Conservation (phyloP, 1,140 invertebrate species). For the Macrobrachium rosenbergii region DNA sequence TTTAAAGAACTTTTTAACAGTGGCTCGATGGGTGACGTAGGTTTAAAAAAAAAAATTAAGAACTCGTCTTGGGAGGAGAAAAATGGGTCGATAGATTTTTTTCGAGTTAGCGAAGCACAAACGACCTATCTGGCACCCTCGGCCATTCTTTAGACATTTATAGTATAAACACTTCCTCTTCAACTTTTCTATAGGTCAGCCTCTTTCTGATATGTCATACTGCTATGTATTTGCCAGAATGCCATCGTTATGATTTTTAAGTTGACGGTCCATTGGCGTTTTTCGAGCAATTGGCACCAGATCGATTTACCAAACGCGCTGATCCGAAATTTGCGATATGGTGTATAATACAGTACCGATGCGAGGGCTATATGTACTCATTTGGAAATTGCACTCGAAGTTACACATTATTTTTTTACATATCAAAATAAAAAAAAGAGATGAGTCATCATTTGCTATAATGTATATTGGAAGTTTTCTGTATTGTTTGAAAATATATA, state of each 20-base stretch:
- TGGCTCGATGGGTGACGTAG: constrained; percentile 4
- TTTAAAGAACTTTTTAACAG: constrained; percentile 35
- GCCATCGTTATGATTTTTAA: not conserved
- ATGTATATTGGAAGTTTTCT: too few species aligned
- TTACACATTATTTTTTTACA: constrained; percentile 13
- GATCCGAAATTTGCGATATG: too few species aligned
- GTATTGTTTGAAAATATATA: not conserved
- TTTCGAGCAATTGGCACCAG: not conserved
- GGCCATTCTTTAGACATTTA: constrained; percentile 4
- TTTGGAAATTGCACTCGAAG: too few species aligned
- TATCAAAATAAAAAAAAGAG: constrained; percentile 16
- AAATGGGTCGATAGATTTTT: not conserved
- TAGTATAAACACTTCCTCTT: constrained; percentile 14
- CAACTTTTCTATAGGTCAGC: constrained; percentile 18
- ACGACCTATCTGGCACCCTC: not conserved
- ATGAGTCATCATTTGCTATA: constrained; percentile 9
- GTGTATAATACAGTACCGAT: too few species aligned
- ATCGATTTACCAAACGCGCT: too few species aligned
- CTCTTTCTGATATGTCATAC: not conserved
- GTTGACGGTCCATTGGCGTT: not conserved
- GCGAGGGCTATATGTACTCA: too few species aligned
- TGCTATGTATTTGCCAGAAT: not conserved
- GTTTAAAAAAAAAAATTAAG: constrained; percentile 16
- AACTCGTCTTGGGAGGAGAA: not conserved
- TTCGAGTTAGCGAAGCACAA: not conserved